phyloP scores from a whole-genome alignment of 1,140 invertebrate genomes.

The Eueides isabella region DNA sequence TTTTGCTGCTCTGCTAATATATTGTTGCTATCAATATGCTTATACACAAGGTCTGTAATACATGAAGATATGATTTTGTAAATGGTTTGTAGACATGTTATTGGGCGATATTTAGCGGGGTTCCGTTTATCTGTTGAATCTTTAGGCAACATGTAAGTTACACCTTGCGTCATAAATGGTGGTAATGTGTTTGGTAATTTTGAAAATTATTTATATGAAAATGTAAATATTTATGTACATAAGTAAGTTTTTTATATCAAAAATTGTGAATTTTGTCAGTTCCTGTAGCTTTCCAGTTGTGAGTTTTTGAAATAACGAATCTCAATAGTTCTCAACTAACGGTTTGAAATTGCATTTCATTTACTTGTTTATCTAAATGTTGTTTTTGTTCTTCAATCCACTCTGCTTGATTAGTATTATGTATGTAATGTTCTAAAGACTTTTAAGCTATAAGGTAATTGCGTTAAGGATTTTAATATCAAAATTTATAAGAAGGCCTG shows the following conservation, averaged over 20 bases:
- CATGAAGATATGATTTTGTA: too few relatives aligned
- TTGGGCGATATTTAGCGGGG: too few relatives aligned
- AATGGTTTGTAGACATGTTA: too few relatives aligned
- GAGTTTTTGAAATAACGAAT: neutral
- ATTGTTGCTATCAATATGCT: too few relatives aligned
- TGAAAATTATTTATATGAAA: constrained; percentile 18
- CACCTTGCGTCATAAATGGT: constrained; percentile 8
- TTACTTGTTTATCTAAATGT: neutral
- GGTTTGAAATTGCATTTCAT: constrained; percentile 7
- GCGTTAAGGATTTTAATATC: too few relatives aligned
- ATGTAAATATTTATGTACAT: neutral
- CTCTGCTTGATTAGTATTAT: too few relatives aligned
- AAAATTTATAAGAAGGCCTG: too few relatives aligned
- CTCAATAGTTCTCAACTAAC: constrained; percentile 8
- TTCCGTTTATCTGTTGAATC: neutral
- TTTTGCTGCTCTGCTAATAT: too few relatives aligned
- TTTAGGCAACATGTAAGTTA: constrained; percentile 16
- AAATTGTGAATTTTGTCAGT: constrained; percentile 20
- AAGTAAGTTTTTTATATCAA: constrained; percentile 21
- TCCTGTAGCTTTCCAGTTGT: constrained; percentile 29
- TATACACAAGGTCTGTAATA: too few relatives aligned
- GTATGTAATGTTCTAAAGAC: too few relatives aligned
- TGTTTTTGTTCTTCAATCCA: neutral
- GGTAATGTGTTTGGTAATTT: constrained; percentile 10
- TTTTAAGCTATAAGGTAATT: too few relatives aligned